These are phyloP conservation scores for Chloropsis hardwickii DNA, from an alignment of 2,113 vertebrate genomes.

Conservation along the genomic window DNA sequence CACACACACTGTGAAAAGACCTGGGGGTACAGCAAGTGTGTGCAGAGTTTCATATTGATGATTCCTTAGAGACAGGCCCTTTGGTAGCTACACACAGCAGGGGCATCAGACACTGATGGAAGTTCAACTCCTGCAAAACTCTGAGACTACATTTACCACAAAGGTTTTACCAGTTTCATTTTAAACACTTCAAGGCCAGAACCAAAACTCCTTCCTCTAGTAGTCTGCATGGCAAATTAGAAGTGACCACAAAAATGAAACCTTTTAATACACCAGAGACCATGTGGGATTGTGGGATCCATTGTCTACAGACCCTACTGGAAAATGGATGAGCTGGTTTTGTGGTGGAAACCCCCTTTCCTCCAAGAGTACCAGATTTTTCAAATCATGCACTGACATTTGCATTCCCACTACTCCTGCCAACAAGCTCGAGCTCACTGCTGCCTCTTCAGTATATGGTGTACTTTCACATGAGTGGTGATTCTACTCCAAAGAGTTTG, in stretches of 20 bases:
- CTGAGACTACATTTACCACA: neutral
- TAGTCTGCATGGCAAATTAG: neutral
- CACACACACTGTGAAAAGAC: constrained; percentile 24
- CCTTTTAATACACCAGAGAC: neutral
- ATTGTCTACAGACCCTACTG: neutral
- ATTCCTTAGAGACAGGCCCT: neutral
- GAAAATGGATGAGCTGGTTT: constrained; percentile 23
- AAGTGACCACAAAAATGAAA: neutral
- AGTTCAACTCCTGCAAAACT: neutral
- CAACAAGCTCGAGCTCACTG: neutral
- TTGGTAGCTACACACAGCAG: neutral
- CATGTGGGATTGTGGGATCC: neutral
- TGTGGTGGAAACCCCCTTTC: neutral
- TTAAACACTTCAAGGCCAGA: neutral
- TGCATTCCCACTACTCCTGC: neutral
- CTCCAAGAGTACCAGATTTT: neutral
- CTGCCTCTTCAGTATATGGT: neutral
- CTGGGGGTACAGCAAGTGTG: neutral
- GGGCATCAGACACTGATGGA: neutral
- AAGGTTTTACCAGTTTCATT: neutral
- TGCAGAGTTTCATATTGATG: neutral
- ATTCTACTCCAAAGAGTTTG: neutral
- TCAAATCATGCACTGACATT: neutral
- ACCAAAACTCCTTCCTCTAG: neutral
- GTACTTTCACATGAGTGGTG: neutral